phyloP scores from a whole-genome alignment of 1,140 invertebrate species.

The Elymnias hypermnestra region DNA sequence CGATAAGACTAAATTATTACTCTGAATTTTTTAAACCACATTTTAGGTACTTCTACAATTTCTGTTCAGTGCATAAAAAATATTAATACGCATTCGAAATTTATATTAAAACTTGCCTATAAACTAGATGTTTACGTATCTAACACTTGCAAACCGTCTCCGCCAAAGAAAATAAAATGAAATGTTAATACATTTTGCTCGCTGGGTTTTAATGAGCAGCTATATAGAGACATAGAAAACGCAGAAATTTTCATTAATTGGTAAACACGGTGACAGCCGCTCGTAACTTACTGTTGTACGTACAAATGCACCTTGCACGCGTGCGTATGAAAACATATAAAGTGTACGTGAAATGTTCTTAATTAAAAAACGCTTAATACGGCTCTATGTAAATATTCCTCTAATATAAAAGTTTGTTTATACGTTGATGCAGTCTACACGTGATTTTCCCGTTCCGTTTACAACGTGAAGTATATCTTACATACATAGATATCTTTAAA shows the following conservation, averaged over 20 bases:
- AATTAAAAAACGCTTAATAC: conserved; percentile 23
- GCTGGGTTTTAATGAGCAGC: not conserved
- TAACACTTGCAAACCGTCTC: not conserved
- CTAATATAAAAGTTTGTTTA: not conserved
- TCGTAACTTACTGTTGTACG: conserved; percentile 17
- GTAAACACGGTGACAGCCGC: conserved; percentile 20
- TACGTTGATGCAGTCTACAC: too few relatives aligned
- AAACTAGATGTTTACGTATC: too few relatives aligned
- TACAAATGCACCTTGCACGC: conserved; percentile 27
- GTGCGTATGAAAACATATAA: conserved; percentile 18
- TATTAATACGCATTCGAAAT: too few relatives aligned
- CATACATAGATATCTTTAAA: too few relatives aligned
- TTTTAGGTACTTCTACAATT: too few relatives aligned
- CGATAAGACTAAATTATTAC: too few relatives aligned
- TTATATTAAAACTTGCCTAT: too few relatives aligned
- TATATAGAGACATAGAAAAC: conserved; percentile 18
- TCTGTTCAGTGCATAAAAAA: too few relatives aligned
- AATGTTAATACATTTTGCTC: conserved; percentile 8
- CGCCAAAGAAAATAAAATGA: conserved; percentile 4
- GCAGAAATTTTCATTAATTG: conserved; percentile 20
- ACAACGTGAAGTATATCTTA: too few relatives aligned
- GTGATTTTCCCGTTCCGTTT: too few relatives aligned
- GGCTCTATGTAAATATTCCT: conserved; percentile 6
- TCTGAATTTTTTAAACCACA: too few relatives aligned
- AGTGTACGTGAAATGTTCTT: conserved; percentile 23